Percentiles rank a stretch among this genome's conserved stretches.
Conservation (phyloP, 2,888 invertebrate species). For the Metellina segmentata region DNA sequence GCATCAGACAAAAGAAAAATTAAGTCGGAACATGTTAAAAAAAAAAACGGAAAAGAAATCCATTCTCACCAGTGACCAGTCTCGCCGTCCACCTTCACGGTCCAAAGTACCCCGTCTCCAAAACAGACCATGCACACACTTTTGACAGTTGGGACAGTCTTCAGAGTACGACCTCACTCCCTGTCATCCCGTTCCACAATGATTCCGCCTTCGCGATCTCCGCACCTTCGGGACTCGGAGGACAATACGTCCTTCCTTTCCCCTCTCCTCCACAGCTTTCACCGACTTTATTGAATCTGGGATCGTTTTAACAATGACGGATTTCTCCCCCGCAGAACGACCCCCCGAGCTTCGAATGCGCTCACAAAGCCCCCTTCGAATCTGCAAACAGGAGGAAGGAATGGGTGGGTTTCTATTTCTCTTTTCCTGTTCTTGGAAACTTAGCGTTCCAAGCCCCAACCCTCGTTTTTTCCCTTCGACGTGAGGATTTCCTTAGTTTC, state of each 20-base stretch:
- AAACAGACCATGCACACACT: neutral
- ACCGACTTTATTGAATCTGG: constrained; percentile 11
- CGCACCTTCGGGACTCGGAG: neutral
- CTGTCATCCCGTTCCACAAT: constrained; percentile 16
- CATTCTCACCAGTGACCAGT: neutral
- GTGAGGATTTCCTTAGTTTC: neutral
- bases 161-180: neutral
- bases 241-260: neutral
- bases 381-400: too few species aligned
- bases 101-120: too few species aligned
- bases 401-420: neutral
- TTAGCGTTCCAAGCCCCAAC: neutral
- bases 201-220: neutral
- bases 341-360: neutral
- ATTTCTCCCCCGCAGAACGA: neutral
- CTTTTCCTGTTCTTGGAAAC: neutral
- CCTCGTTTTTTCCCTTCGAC: neutral
- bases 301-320: constrained; percentile 43
- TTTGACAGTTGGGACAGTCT: neutral
- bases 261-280: neutral
- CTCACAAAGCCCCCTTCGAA: neutral
- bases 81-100: neutral
- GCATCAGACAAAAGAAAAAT: too few species aligned
- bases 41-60: neutral
- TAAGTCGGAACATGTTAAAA: too few species aligned